phyloP scores from a whole-genome alignment of 2,113 vertebrate genomes.

The Ctenodactylus gundi region DNA sequence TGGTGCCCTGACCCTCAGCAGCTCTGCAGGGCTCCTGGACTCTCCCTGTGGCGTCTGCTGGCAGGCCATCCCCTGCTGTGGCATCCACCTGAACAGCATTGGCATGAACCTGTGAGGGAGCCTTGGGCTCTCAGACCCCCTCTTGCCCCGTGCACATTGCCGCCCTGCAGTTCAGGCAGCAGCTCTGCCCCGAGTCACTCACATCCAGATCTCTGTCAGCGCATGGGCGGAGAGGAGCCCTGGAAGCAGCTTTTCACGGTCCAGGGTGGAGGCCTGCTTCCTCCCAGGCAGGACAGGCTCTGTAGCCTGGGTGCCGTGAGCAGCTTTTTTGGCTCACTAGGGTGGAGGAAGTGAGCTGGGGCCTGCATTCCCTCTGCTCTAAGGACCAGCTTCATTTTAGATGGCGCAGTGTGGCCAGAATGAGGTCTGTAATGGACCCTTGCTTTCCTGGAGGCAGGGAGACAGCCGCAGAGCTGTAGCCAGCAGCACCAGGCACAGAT shows the following conservation, averaged over 20 bases:
- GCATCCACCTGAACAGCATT: neutral
- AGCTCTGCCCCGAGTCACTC: fast-evolving
- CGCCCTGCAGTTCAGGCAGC: neutral
- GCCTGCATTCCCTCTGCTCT: neutral
- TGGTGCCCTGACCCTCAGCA: fast-evolving
- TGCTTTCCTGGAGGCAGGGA: too few relatives aligned
- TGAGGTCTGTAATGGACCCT: too few relatives aligned
- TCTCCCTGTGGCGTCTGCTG: too few relatives aligned
- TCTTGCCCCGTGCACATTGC: neutral
- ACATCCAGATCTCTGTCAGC: too few relatives aligned
- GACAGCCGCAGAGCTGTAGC: too few relatives aligned
- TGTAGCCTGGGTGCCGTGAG: fast-evolving
- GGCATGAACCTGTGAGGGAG: too few relatives aligned
- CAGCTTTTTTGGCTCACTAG: neutral
- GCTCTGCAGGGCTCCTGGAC: neutral
- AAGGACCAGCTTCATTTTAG: too few relatives aligned
- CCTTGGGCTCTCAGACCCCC: too few relatives aligned
- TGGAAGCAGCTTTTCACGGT: neutral
- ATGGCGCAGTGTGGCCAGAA: too few relatives aligned
- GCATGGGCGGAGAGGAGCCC: neutral
- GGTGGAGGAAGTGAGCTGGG: neutral
- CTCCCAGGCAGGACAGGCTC: neutral
- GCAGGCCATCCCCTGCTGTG: neutral
- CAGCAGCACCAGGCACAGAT: too few relatives aligned
- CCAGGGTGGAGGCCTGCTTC: neutral